Evolutionary conservation across 1,140 invertebrate genomes (phyloP).

Genomic region (Batillaria attramentaria): DNA sequence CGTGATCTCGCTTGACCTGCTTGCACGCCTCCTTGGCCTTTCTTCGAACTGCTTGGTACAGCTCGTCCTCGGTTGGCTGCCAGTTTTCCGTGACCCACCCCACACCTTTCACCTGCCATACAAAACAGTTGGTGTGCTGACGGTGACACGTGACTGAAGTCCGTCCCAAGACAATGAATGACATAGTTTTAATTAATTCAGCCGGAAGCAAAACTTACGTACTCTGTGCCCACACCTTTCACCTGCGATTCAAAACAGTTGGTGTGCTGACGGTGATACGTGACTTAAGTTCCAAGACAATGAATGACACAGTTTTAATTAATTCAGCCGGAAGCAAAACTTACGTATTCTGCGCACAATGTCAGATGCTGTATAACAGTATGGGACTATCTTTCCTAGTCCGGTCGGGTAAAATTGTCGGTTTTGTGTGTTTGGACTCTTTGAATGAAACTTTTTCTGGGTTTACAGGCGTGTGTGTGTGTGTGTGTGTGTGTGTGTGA

Average conservation of each 20-base stretch:
- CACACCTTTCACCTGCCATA: constrained; percentile 3
- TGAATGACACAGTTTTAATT: too few relatives aligned
- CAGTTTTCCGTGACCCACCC: neutral
- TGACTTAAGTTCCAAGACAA: neutral
- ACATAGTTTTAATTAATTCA: too few relatives aligned
- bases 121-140: neutral
- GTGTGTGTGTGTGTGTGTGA: too few relatives aligned
- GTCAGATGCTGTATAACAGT: too few relatives aligned
- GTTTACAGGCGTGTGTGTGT: too few relatives aligned
- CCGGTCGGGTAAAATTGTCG: too few relatives aligned
- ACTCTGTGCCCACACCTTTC: constrained; percentile 17
- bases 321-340: too few relatives aligned
- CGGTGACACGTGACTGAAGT: neutral
- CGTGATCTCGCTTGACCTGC: neutral
- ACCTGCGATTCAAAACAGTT: neutral
- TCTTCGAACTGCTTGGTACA: neutral
- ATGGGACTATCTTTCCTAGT: too few relatives aligned
- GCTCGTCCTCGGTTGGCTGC: neutral
- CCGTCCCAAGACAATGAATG: neutral
- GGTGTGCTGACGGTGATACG: neutral
- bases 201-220: too few relatives aligned
- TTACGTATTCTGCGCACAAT: too few relatives aligned
- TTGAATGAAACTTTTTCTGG: too few relatives aligned
- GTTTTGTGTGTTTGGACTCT: too few relatives aligned
- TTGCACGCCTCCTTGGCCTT: neutral